Base-by-base conservation (phyloP, 2,113 vertebrate species). In the Benitochromis conjunctus region DNA sequence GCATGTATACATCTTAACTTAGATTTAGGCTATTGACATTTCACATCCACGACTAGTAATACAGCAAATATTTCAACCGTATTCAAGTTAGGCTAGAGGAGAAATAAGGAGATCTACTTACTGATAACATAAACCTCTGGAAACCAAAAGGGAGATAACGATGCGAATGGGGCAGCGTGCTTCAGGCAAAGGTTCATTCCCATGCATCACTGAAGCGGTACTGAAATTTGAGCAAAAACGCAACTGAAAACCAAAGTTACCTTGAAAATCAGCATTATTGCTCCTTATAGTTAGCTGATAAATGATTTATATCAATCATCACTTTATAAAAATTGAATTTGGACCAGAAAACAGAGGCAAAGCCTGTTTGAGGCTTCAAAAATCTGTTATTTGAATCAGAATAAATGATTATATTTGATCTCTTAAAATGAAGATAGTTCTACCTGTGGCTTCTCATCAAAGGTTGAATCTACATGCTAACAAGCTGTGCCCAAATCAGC, bases 1-100 rank as follows among this genome's bases (percentile, higher is more conserved):
- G 43, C 79, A 41, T 79, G 62, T 88, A 83, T 88, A 84, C 83
- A 38, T 91, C 81, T 91, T 85, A 60, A 88, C 48, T 87, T 88
- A 8, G 80, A 86, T 94, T 57, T 21, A 58, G 87, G 86, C 89
- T 58, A 41, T 81, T 88, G 88, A 88, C 78, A 83, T 91, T 93
- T 91, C 62, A 80, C 77, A 92, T 84, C 78, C 85, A 66, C 77
- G 82, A 79, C 19, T 11, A 77, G 16, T 53, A 29, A 60, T 81
- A 16, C 58, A 56, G 76, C 13, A 18, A 34, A 1, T 3, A 11
- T 11, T 85, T 38, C 10, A 66, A 60, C 79, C 2, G 18, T 60
- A 46, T 51, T 55, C 11, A 57, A 55, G 51, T 81, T 82, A 31
- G 9, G 69, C 31, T 51, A 76, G 13, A 14, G 7, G 38, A 56